A percentile compares a stretch with the other conserved stretches of the same genome.
These are phyloP conservation scores for Allochrocebus solatus DNA, from an alignment of 2,797 vertebrate genomes.

Conservation along the genomic window DNA sequence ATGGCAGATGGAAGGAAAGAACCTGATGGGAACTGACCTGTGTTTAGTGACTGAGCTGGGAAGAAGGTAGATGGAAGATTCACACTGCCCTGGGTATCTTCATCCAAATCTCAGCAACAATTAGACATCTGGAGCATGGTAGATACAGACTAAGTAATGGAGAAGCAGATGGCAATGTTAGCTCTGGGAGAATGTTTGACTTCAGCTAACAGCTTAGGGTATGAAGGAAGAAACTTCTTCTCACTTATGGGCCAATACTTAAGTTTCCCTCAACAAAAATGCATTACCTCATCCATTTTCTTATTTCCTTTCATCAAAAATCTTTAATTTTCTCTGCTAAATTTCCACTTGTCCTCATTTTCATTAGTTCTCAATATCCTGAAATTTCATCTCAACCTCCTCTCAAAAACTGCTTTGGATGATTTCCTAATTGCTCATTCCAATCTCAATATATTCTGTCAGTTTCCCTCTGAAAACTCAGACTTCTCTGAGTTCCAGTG, in stretches of 20 bases:
- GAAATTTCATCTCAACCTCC: neutral
- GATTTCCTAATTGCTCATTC: neutral
- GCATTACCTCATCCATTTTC: neutral
- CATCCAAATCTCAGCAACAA: neutral
- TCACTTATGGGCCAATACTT: neutral
- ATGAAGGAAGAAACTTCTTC: no score
- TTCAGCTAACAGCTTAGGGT: neutral
- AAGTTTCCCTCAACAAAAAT: neutral
- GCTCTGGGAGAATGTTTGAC: neutral
- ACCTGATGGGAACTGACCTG: neutral
- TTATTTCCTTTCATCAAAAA: neutral
- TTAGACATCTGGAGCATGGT: neutral
- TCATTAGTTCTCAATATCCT: neutral
- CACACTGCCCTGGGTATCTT: neutral
- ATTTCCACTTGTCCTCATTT: neutral
- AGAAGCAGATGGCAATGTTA: neutral
- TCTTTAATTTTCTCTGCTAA: neutral
- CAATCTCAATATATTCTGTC: neutral
- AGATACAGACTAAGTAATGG: neutral
- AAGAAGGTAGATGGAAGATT: neutral
- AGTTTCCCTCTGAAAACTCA: neutral
- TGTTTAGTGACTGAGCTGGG: neutral
- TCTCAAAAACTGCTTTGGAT: neutral
- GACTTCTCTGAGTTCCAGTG: neutral
- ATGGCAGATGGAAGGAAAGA: neutral